phyloP scores from a whole-genome alignment of 2,888 invertebrate species.

The Heliconius sara region DNA sequence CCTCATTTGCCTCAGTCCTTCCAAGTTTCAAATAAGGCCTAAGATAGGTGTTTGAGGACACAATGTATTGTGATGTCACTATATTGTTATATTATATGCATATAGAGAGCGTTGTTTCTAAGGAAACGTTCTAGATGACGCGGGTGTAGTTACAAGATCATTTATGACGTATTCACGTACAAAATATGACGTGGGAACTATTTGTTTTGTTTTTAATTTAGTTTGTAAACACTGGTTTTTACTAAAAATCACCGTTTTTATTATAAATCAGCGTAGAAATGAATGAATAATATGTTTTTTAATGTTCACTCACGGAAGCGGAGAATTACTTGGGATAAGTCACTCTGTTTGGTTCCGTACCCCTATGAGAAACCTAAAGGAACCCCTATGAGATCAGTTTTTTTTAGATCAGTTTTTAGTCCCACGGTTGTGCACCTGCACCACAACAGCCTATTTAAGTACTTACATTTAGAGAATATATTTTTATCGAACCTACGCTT shows the following conservation, averaged over 20 bases:
- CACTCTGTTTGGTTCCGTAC: too few relatives aligned
- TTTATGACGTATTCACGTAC: slow-evolving; percentile 9
- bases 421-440: too few relatives aligned
- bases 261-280: neutral
- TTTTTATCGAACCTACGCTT: neutral
- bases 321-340: too few relatives aligned
- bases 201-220: neutral
- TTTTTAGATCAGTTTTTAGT: too few relatives aligned
- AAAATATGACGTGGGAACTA: neutral
- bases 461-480: neutral
- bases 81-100: slow-evolving; percentile 31
- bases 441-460: too few relatives aligned
- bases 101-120: neutral
- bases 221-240: neutral
- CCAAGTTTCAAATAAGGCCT: slow-evolving; percentile 31
- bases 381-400: too few relatives aligned
- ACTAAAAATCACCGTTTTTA: neutral
- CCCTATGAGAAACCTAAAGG: too few relatives aligned
- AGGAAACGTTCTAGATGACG: slow-evolving; percentile 9
- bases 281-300: neutral
- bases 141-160: neutral
- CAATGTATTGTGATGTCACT: slow-evolving; percentile 47
- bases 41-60: slow-evolving; percentile 42
- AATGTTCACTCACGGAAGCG: neutral
- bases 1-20: neutral